Conservation (phyloP, 2,888 invertebrate species). For the Mesorhabditis belari region DNA sequence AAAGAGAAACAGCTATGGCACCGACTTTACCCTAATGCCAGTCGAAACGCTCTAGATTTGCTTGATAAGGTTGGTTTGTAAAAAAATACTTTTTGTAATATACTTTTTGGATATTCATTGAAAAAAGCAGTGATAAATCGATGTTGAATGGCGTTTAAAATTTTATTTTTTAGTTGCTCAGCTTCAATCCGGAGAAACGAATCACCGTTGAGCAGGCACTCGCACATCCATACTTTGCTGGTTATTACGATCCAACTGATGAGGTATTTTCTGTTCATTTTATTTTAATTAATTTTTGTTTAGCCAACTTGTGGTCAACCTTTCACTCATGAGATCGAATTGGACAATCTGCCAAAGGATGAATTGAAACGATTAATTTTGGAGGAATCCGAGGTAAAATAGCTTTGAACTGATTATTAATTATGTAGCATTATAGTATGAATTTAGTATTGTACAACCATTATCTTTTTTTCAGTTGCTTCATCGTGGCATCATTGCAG, state of each 20-base stretch:
- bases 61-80: slow-evolving; percentile 67
- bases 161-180: slow-evolving; percentile 69
- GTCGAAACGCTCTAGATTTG: slow-evolving; percentile 85
- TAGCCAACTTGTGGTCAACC: slow-evolving; percentile 97
- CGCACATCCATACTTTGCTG: slow-evolving; percentile 95
- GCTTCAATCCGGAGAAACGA: slow-evolving; percentile 89
- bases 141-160: neutral
- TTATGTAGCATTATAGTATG: no score
- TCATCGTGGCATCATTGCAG: no score
- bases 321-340: slow-evolving; percentile 93
- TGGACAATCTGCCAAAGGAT: slow-evolving; percentile 97
- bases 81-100: no score
- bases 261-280: slow-evolving; percentile 68
- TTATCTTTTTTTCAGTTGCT: no score
- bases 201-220: slow-evolving; percentile 95
- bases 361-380: slow-evolving; percentile 86
- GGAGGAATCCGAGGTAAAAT: neutral
- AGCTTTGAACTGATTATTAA: no score
- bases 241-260: slow-evolving; percentile 99
- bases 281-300: slow-evolving; percentile 19
- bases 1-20: slow-evolving; percentile 95
- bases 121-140: neutral
- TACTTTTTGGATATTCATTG: no score
- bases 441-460: no score
- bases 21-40: slow-evolving; percentile 84